Evolutionary conservation across 1,140 invertebrate genomes (phyloP).

Genomic region (Drosophila santomea): DNA sequence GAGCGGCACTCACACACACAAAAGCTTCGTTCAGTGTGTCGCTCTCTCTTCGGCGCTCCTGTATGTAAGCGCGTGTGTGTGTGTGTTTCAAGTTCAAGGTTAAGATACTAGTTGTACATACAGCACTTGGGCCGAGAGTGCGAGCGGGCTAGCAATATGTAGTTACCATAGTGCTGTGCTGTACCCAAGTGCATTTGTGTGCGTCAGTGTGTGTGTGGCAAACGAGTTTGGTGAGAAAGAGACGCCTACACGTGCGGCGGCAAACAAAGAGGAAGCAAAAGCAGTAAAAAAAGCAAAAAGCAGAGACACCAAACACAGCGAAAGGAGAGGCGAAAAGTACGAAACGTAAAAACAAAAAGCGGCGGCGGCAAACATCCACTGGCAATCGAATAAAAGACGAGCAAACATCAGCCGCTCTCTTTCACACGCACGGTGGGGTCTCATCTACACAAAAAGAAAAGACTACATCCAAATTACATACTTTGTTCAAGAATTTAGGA

Average conservation of each 20-base stretch:
- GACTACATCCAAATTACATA: no score
- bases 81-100: constrained; percentile 84
- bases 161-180: constrained; percentile 50
- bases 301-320: constrained; percentile 39
- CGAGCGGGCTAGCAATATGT: constrained; percentile 41
- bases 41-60: constrained; percentile 37
- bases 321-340: constrained; percentile 46
- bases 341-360: constrained; percentile 34
- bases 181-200: constrained; percentile 39
- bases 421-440: not conserved
- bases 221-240: constrained; percentile 74
- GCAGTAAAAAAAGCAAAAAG: constrained; percentile 36
- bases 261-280: constrained; percentile 71
- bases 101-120: constrained; percentile 82
- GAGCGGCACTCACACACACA: constrained; percentile 8
- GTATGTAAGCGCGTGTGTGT: constrained; percentile 60
- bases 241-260: constrained; percentile 49
- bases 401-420: constrained; percentile 16
- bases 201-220: constrained; percentile 38
- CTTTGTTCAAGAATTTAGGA: not conserved
- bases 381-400: constrained; percentile 8
- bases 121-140: constrained; percentile 4
- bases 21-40: constrained; percentile 67
- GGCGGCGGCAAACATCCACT: constrained; percentile 53
- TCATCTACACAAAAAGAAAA: not conserved